Evolutionary conservation across 2,797 vertebrate genomes (phyloP).

Genomic region (Gobionotothen gibberifrons): DNA sequence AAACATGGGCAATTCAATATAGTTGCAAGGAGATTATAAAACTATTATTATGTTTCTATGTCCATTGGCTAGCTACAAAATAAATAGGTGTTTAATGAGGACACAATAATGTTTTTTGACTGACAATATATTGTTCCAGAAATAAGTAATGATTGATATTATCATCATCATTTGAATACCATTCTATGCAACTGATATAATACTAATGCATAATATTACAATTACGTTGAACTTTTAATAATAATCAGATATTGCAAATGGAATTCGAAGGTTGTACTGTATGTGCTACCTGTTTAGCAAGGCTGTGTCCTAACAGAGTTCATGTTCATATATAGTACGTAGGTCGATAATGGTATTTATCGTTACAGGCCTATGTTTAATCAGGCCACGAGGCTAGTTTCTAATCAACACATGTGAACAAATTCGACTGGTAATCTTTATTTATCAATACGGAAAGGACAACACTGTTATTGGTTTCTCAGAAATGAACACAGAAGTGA

Average conservation of each 20-base stretch:
- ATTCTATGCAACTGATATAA: too few species aligned
- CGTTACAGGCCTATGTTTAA: neutral
- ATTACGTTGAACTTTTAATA: too few species aligned
- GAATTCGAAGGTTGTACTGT: too few species aligned
- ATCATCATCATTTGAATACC: too few species aligned
- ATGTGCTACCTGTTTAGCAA: too few species aligned
- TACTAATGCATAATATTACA: too few species aligned
- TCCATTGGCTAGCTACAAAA: neutral
- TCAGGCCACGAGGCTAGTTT: neutral
- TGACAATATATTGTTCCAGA: too few species aligned
- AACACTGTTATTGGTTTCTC: neutral
- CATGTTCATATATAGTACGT: too few species aligned
- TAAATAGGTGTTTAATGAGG: neutral
- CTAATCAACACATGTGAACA: neutral
- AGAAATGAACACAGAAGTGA: neutral
- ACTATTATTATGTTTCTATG: neutral
- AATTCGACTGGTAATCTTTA: neutral
- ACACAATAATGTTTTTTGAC: neutral
- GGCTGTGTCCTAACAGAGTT: too few species aligned
- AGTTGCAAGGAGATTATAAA: neutral
- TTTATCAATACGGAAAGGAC: neutral
- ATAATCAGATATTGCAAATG: too few species aligned
- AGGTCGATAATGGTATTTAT: too few species aligned
- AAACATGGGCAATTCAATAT: neutral
- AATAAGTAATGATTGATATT: too few species aligned